These are phyloP conservation scores for Okamejei kenojei DNA, from an alignment of 2,797 vertebrate species.

Conservation along the genomic window DNA sequence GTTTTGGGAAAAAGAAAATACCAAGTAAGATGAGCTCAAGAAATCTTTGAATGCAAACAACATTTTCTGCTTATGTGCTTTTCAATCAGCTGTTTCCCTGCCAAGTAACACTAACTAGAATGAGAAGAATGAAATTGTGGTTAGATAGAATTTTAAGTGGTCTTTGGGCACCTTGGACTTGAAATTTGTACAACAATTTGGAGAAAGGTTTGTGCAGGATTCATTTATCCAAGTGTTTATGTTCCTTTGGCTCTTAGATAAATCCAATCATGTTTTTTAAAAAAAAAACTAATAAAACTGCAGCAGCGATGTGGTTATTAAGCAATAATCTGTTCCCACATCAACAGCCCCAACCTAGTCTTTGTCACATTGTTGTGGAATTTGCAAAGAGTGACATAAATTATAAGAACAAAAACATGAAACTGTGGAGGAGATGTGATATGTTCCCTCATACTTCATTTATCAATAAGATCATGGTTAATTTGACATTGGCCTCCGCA, in stretches of 20 bases:
- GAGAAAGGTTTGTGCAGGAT: not conserved
- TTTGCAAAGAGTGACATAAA: not conserved
- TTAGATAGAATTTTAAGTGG: not conserved
- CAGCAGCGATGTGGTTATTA: not conserved
- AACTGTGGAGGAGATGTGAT: not conserved
- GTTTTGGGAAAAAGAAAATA: slow-evolving; percentile 11
- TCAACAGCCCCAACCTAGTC: not conserved
- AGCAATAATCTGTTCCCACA: not conserved
- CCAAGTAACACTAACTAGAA: not conserved
- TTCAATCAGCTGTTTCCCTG: not conserved
- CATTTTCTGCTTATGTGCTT: not conserved
- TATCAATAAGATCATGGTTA: no score
- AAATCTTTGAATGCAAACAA: not conserved
- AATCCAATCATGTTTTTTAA: not conserved
- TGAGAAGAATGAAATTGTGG: not conserved
- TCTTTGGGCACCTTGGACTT: not conserved
- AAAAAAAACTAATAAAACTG: not conserved
- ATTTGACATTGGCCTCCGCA: no score
- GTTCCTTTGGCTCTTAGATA: not conserved
- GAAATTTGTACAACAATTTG: not conserved
- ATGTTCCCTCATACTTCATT: no score
- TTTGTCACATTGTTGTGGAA: not conserved
- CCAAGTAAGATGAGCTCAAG: not conserved
- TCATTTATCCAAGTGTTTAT: not conserved
- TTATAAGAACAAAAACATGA: not conserved